Evolutionary conservation across 2,888 invertebrate species (phyloP).

Genomic region (Synanthedon tipuliformis): DNA sequence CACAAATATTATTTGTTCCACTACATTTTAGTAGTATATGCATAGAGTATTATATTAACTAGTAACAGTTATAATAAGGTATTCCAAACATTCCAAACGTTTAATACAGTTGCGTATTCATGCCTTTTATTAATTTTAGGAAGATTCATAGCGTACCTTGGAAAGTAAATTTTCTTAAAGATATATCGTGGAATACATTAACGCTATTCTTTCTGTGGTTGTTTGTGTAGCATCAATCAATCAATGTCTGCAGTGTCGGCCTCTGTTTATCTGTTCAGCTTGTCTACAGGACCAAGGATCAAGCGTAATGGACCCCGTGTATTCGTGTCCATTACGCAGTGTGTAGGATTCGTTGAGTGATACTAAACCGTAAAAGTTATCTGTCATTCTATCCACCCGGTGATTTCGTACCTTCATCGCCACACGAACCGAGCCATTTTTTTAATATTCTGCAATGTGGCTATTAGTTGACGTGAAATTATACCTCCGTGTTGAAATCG

Average conservation of each 20-base stretch:
- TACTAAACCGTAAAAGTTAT: neutral
- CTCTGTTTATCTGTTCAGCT: slow-evolving; percentile 36
- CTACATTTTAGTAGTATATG: no score
- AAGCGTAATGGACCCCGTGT: slow-evolving; percentile 32
- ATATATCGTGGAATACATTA: slow-evolving; percentile 25
- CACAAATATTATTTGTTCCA: no score
- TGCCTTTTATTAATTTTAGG: slow-evolving; percentile 18
- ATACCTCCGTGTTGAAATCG: slow-evolving; percentile 3
- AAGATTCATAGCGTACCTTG: slow-evolving; percentile 14
- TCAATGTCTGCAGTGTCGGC: slow-evolving; percentile 43
- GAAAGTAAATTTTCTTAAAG: slow-evolving; percentile 3
- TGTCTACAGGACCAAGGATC: slow-evolving; percentile 36
- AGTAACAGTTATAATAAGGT: no score
- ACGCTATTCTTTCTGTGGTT: slow-evolving; percentile 23
- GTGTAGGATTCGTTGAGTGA: slow-evolving; percentile 12
- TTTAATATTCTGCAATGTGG: no score
- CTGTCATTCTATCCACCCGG: neutral
- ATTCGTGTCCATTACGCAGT: slow-evolving; percentile 24
- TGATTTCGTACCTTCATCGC: no score
- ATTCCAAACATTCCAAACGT: slow-evolving; percentile 6
- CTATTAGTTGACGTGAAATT: no score
- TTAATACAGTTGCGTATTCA: slow-evolving; percentile 2
- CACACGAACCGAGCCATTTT: no score
- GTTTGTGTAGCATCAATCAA: slow-evolving; percentile 45
- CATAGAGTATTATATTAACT: no score